These are phyloP conservation scores for Sylvia atricapilla DNA, from an alignment of 2,113 vertebrate genomes.

Conservation along the genomic window DNA sequence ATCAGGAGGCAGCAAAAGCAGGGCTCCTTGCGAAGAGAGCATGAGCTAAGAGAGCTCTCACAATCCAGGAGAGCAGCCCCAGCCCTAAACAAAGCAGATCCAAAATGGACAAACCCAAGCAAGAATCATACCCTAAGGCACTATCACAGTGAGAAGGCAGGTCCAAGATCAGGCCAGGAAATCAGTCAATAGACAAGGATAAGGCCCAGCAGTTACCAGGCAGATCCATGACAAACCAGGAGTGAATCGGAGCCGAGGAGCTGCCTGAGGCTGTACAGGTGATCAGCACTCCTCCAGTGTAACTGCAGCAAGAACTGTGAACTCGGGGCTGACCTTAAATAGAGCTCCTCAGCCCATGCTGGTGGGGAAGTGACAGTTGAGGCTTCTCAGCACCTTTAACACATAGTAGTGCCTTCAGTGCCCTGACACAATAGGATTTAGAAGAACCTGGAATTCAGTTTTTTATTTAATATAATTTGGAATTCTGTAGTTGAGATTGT, in stretches of 20 bases:
- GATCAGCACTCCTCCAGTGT: accelerated
- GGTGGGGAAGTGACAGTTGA: not conserved
- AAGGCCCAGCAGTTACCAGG: not conserved
- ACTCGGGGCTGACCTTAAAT: not conserved
- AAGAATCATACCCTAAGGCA: not conserved
- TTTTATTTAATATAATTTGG: not conserved
- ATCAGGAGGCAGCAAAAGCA: not conserved
- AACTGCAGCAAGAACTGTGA: accelerated
- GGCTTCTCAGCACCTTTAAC: not conserved
- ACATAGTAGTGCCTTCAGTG: not conserved
- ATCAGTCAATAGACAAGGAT: not conserved
- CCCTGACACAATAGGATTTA: not conserved
- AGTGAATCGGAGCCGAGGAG: not conserved
- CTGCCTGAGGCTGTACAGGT: accelerated
- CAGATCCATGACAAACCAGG: not conserved
- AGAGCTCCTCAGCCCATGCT: not conserved
- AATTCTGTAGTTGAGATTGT: not conserved
- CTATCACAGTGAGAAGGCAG: not conserved
- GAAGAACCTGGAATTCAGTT: not conserved
- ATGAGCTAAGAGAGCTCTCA: not conserved
- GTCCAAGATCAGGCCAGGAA: not conserved
- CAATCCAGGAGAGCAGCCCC: not conserved
- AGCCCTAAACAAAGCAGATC: not conserved
- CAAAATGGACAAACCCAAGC: not conserved
- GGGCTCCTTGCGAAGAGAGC: not conserved